Conservation (phyloP, 2,797 vertebrate species). For the Hylomyscus alleni region DNA sequence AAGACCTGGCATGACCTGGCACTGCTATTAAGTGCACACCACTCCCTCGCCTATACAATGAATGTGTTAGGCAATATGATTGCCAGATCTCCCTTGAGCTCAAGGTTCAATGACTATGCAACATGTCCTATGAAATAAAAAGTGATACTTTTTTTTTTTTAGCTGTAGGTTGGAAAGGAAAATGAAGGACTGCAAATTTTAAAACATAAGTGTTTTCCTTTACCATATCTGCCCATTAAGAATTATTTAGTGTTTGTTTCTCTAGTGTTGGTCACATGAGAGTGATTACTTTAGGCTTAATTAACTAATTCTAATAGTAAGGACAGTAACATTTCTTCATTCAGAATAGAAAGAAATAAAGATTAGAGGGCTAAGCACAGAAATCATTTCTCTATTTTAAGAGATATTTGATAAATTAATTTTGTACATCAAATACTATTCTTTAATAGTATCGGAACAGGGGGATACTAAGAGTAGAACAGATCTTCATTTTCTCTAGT, state of each 20-base stretch:
- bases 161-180: conserved; percentile 43
- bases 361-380: background rate
- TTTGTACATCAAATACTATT: conserved; percentile 33
- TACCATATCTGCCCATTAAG: background rate
- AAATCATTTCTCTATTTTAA: conserved; percentile 44
- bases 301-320: conserved; percentile 16
- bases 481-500: background rate
- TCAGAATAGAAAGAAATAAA: conserved; percentile 24
- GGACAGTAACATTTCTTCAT: background rate
- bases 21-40: conserved; percentile 21
- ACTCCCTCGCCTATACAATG: background rate
- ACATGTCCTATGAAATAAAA: conserved; percentile 24
- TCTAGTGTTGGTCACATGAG: background rate
- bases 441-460: conserved; percentile 8
- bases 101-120: conserved; percentile 47
- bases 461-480: background rate
- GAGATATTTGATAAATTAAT: background rate
- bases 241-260: background rate
- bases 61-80: background rate
- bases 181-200: conserved; percentile 2
- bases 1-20: background rate
- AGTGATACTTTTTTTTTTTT: conserved; percentile 29
- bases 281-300: conserved; percentile 20
- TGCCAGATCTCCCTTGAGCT: conserved; percentile 24
- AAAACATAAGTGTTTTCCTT: conserved; percentile 19